These are phyloP conservation scores for Siderastrea radians DNA, from an alignment of 92 coral and sea anemone genomes.

Conservation along the genomic window DNA sequence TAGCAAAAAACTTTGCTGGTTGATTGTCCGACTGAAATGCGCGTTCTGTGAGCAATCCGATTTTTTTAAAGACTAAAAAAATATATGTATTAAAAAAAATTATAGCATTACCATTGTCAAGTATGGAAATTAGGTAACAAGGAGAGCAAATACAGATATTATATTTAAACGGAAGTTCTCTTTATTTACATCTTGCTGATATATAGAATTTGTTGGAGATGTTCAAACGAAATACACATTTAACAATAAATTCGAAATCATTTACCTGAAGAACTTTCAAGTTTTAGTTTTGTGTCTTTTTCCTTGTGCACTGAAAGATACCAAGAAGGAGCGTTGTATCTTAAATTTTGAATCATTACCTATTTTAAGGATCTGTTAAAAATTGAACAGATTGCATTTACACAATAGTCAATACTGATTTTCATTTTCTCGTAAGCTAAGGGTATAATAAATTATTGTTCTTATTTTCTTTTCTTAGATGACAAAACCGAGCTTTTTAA, in stretches of 20 bases:
- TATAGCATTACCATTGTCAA: not conserved
- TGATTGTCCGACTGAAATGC: not conserved
- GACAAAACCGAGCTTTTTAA: slow-evolving; percentile 91
- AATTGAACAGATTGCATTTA: not conserved
- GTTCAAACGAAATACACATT: too few species aligned
- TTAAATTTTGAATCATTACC: not conserved
- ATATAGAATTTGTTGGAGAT: too few species aligned
- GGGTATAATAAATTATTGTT: not conserved
- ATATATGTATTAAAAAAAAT: not conserved
- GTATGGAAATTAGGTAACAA: slow-evolving; percentile 35
- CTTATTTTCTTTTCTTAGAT: slow-evolving; percentile 59
- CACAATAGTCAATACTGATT: not conserved
- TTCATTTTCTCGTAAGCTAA: not conserved
- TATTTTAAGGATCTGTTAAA: not conserved
- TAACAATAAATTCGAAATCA: too few species aligned
- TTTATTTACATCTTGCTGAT: not conserved
- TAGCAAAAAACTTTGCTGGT: not conserved
- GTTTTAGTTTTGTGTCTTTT: not conserved
- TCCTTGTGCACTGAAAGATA: not conserved
- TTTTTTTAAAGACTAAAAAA: not conserved
- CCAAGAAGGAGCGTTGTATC: not conserved
- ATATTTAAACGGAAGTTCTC: not conserved
- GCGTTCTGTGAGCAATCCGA: too few species aligned
- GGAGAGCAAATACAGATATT: not conserved
- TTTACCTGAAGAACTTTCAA: too few species aligned